Conservation (phyloP, 1,140 invertebrate species). For the Drosophila prosaltans region DNA sequence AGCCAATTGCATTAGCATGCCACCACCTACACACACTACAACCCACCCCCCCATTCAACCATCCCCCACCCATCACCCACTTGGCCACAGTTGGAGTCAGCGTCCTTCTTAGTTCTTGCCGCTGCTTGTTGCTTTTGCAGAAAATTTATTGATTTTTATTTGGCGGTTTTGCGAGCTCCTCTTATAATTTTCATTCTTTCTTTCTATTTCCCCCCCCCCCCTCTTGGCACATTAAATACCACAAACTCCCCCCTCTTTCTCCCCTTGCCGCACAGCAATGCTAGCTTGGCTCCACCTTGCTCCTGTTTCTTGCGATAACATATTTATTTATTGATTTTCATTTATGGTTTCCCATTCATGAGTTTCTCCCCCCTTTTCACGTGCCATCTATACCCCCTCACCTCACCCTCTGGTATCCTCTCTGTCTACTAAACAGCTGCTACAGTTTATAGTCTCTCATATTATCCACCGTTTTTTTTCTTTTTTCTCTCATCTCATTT, state of each 20-base stretch:
- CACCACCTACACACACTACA: neutral
- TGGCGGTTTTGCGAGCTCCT: conserved; percentile 53
- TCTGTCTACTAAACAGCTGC: conserved; percentile 66
- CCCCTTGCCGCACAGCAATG: too few relatives aligned
- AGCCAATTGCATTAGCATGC: conserved; percentile 71
- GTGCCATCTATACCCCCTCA: neutral
- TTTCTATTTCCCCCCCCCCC: too few relatives aligned
- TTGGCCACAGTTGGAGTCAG: too few relatives aligned
- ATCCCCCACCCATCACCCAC: neutral
- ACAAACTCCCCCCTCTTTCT: too few relatives aligned
- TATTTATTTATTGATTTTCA: conserved; percentile 79
- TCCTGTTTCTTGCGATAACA: conserved; percentile 57
- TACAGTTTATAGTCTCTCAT: conserved; percentile 52
- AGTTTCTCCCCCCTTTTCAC: conserved; percentile 33
- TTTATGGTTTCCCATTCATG: conserved; percentile 60
- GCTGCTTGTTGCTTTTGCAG: conserved; percentile 14
- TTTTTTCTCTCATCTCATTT: conserved; percentile 5
- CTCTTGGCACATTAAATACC: too few relatives aligned
- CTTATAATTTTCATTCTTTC: conserved; percentile 30
- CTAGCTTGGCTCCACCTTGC: conserved; percentile 1
- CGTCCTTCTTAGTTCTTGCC: neutral
- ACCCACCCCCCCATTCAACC: conserved; percentile 11
- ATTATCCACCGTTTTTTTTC: neutral
- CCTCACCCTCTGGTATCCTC: neutral
- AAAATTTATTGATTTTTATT: conserved; percentile 69